Percentiles rank a stretch among this genome's conserved stretches.
These are phyloP conservation scores for Synergus itoensis DNA, from an alignment of 2,888 invertebrate species.

Conservation along the genomic window DNA sequence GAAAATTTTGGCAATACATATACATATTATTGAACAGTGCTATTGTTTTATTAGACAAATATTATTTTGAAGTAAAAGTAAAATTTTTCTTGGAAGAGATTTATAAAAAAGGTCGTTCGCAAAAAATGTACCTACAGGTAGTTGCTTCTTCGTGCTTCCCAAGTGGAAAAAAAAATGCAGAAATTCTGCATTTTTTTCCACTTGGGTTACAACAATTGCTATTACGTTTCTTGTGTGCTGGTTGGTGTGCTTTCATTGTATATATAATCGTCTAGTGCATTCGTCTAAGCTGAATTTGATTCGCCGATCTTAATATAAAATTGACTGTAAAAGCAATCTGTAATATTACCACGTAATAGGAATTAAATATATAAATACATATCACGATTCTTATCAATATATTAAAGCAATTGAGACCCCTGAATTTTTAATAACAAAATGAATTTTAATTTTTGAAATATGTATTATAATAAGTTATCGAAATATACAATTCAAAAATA, in stretches of 20 bases:
- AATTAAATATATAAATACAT: not conserved
- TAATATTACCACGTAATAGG: slow-evolving; percentile 6
- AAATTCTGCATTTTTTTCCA: too few relatives aligned
- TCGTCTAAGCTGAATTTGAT: slow-evolving; percentile 2
- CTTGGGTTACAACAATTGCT: slow-evolving; percentile 16
- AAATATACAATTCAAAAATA: too few relatives aligned
- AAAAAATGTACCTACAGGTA: slow-evolving; percentile 52
- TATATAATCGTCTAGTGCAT: slow-evolving; percentile 29
- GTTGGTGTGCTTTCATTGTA: not conserved
- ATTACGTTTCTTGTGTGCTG: not conserved
- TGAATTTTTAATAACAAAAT: not conserved
- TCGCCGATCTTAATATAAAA: not conserved
- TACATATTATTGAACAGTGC: not conserved
- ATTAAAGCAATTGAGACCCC: not conserved
- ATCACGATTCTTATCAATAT: not conserved
- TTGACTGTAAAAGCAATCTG: slow-evolving; percentile 9
- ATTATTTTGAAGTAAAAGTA: not conserved
- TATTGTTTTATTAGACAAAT: not conserved
- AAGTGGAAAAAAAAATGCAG: too few relatives aligned
- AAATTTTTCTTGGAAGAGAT: not conserved
- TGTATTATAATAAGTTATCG: too few relatives aligned
- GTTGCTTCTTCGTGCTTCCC: slow-evolving; percentile 36
- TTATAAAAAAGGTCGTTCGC: slow-evolving; percentile 9
- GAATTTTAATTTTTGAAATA: too few relatives aligned
- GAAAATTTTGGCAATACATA: not conserved